Evolutionary conservation across 1,140 invertebrate species (phyloP).

Genomic region (Capitella teleta): DNA sequence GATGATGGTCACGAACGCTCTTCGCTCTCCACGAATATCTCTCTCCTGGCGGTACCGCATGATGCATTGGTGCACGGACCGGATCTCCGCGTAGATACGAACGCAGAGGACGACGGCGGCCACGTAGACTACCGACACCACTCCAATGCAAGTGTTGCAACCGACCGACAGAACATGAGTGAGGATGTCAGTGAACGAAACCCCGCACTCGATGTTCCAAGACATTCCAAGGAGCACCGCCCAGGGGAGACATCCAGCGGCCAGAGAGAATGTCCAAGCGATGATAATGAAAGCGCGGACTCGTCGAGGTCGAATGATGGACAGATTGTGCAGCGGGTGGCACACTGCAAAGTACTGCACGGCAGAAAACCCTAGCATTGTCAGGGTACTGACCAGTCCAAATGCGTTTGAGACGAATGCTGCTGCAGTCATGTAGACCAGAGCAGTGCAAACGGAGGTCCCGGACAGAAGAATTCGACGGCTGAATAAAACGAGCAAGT

Average conservation of each 20-base stretch:
- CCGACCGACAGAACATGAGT: background rate
- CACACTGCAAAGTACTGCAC: constrained; percentile 8
- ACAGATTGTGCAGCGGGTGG: constrained; percentile 2
- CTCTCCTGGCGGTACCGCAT: background rate
- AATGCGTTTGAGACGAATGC: constrained; percentile 1
- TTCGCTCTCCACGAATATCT: background rate
- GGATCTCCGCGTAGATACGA: background rate
- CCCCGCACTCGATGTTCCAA: background rate
- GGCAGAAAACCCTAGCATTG: constrained; percentile 3
- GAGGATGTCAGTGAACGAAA: background rate
- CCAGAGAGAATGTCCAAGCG: background rate
- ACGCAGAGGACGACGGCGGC: background rate
- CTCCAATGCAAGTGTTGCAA: background rate
- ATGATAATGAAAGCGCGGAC: background rate
- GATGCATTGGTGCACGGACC: background rate
- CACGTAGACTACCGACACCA: background rate
- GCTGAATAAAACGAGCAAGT: background rate
- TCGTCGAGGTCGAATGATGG: background rate
- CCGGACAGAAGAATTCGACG: background rate
- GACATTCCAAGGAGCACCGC: background rate
- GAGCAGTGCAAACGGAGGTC: background rate
- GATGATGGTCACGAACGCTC: constrained; percentile 8
- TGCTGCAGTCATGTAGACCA: constrained; percentile 6
- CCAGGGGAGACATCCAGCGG: background rate
- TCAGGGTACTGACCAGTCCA: background rate